Conservation (phyloP, 2,113 vertebrate genomes). For the Eleginops maclovinus region DNA sequence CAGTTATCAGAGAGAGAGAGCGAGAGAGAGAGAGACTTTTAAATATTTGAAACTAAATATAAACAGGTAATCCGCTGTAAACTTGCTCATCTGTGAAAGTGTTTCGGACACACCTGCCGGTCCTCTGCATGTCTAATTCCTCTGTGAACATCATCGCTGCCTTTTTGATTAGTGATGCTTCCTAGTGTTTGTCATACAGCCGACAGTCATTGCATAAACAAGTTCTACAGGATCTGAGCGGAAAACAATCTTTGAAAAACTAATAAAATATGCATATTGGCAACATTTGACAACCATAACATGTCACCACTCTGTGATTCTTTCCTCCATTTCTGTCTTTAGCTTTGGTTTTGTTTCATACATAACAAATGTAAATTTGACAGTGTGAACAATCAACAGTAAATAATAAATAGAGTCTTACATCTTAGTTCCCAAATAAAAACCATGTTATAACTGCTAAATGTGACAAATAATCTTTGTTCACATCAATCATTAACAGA, state of each 20-base stretch:
- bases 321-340: accelerated
- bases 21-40: neutral
- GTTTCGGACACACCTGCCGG: conserved; percentile 22
- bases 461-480: neutral
- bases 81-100: conserved; percentile 31
- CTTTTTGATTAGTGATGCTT: conserved; percentile 25
- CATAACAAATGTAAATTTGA: neutral
- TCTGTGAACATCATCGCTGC: conserved; percentile 25
- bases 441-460: neutral
- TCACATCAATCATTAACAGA: neutral
- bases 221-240: neutral
- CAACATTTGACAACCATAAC: conserved; percentile 11
- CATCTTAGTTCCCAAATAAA: neutral
- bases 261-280: conserved; percentile 35
- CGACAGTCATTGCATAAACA: neutral
- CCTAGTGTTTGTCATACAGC: conserved; percentile 4
- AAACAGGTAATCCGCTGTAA: neutral
- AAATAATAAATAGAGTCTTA: neutral
- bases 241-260: neutral
- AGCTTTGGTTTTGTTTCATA: too few species aligned
- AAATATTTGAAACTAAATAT: neutral
- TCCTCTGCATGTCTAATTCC: conserved; percentile 15
- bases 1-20: conserved; percentile 9
- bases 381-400: neutral
- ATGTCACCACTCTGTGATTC: neutral